These are phyloP conservation scores for Enteromius mattozi DNA, from an alignment of 2,797 vertebrate genomes.

Conservation along the genomic window DNA sequence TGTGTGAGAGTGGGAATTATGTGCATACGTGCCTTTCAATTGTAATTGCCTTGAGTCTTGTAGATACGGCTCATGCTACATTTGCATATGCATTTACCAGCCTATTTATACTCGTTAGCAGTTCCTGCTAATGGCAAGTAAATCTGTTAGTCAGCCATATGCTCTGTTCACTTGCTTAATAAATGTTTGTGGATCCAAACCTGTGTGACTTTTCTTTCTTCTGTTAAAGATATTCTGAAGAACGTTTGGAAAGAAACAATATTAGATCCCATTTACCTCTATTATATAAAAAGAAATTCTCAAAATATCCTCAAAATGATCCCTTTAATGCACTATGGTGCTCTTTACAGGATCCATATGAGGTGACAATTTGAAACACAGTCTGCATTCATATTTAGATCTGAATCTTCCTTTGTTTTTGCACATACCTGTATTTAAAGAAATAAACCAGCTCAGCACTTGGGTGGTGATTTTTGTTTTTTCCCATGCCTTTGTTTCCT, in stretches of 20 bases:
- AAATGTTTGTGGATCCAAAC: neutral
- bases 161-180: conserved; percentile 12
- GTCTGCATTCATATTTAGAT: conserved; percentile 19
- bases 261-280: neutral
- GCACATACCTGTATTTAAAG: conserved; percentile 2
- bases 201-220: neutral
- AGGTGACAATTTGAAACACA: conserved; percentile 8
- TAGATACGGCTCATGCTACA: conserved; percentile 29
- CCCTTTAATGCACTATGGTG: neutral
- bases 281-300: no score
- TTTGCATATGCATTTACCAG: conserved; percentile 30
- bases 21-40: conserved; percentile 20
- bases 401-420: conserved; percentile 12
- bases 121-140: conserved; percentile 1
- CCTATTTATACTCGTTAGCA: conserved; percentile 29
- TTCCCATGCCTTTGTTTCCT: neutral
- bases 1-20: neutral
- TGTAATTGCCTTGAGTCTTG: conserved; percentile 26
- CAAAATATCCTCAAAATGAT: neutral
- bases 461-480: neutral
- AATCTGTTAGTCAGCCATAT: conserved; percentile 14
- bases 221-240: neutral
- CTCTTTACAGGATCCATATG: conserved; percentile 1
- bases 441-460: conserved; percentile 18
- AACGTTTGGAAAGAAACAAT: neutral